Conservation (phyloP, 2,888 invertebrate genomes). For the Drosophila mimetica region DNA sequence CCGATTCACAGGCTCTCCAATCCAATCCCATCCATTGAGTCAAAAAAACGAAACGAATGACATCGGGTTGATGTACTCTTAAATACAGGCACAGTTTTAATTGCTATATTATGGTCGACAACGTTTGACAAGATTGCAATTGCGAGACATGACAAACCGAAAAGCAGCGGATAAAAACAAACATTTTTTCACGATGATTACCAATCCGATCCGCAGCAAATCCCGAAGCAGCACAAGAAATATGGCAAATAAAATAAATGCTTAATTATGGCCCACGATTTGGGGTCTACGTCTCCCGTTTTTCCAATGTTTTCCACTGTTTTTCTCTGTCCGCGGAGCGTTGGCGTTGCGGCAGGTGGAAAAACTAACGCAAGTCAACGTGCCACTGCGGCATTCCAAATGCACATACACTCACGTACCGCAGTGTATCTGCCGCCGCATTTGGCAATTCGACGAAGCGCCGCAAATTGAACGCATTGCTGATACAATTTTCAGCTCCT, state of each 20-base stretch:
- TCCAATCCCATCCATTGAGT: slow-evolving; percentile 8
- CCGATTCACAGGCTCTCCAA: slow-evolving; percentile 27
- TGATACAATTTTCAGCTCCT: slow-evolving; percentile 67
- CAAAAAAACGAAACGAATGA: slow-evolving; percentile 23
- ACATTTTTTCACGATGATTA: slow-evolving; percentile 64
- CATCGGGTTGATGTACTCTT: slow-evolving; percentile 72
- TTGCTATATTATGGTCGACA: slow-evolving; percentile 75
- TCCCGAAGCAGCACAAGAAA: slow-evolving; percentile 59
- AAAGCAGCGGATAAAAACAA: slow-evolving; percentile 39
- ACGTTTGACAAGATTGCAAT: slow-evolving; percentile 68
- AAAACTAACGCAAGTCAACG: slow-evolving; percentile 78
- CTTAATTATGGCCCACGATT: slow-evolving; percentile 73
- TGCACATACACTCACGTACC: slow-evolving; percentile 32
- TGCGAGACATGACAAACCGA: slow-evolving; percentile 48
- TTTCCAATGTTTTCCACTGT: too few relatives aligned
- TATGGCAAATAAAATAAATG: slow-evolving; percentile 81
- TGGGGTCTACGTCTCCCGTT: slow-evolving; percentile 37
- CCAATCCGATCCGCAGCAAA: slow-evolving; percentile 68
- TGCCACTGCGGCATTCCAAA: slow-evolving; percentile 48
- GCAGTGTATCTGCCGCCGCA: slow-evolving; percentile 44
- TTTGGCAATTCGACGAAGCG: slow-evolving; percentile 75
- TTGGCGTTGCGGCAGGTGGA: slow-evolving; percentile 75
- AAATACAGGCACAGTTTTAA: slow-evolving; percentile 66
- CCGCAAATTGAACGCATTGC: slow-evolving; percentile 70
- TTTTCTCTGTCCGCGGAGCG: slow-evolving; percentile 32